Evolutionary conservation across 2,113 vertebrate genomes (phyloP).

Genomic region (Daboia siamensis): DNA sequence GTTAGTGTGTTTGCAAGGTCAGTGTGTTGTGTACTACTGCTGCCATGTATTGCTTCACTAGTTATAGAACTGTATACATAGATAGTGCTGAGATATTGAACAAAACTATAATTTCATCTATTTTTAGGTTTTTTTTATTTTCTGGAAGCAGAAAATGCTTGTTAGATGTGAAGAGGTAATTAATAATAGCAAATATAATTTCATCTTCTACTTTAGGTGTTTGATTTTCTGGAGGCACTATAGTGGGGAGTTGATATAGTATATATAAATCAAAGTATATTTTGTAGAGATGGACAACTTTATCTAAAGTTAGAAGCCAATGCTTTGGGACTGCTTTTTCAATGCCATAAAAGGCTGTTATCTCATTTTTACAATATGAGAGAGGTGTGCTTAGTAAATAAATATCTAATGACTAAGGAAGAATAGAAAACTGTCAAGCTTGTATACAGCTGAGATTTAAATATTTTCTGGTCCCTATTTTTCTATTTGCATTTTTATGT

Average conservation of each 20-base stretch:
- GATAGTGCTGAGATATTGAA: neutral
- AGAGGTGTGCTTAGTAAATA: neutral
- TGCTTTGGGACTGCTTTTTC: neutral
- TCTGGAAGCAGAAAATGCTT: neutral
- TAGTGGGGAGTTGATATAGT: neutral
- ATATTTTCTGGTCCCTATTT: no score
- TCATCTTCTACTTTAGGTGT: neutral
- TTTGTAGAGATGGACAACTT: neutral
- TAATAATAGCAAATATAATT: neutral
- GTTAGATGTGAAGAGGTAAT: no score
- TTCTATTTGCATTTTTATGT: no score
- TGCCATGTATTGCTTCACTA: no score
- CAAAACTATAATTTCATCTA: neutral
- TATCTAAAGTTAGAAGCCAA: neutral
- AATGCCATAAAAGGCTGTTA: neutral
- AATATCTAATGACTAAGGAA: neutral
- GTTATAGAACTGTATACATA: no score
- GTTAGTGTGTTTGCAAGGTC: no score
- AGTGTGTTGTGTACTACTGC: no score
- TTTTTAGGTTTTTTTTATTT: neutral
- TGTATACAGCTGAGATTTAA: neutral
- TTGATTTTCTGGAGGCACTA: neutral
- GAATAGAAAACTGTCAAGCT: neutral
- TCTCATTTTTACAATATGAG: neutral
- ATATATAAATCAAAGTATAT: neutral